Evolutionary conservation across 92 coral and sea anemone genomes (phyloP).

Genomic region (Epizoanthus illoricatus): DNA sequence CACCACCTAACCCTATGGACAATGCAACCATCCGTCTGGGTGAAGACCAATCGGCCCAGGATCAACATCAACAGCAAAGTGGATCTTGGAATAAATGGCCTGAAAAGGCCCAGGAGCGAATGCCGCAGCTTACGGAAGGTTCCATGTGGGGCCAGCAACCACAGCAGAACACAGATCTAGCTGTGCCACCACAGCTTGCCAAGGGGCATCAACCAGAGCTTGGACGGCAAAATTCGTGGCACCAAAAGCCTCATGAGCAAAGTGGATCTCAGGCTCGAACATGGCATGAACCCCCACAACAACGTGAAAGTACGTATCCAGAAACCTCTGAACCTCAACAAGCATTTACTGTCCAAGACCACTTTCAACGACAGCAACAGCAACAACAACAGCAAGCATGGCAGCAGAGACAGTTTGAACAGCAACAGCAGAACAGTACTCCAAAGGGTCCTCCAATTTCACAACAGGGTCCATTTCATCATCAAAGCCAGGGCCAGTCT

Average conservation of each 20-base stretch:
- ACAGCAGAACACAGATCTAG: conserved; percentile 18
- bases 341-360: conserved; percentile 28
- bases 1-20: conserved; percentile 39
- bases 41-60: conserved; percentile 45
- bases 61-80: conserved; percentile 40
- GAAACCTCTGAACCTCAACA: conserved; percentile 28
- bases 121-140: neutral
- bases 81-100: conserved; percentile 52
- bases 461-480: conserved; percentile 28
- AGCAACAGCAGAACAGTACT: conserved; percentile 15
- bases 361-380: conserved; percentile 40
- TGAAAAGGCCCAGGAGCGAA: conserved; percentile 37
- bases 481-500: conserved; percentile 1
- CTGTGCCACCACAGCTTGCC: conserved; percentile 16
- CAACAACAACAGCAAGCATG: conserved; percentile 43
- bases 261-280: conserved; percentile 8
- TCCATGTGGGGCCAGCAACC: conserved; percentile 47
- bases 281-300: conserved; percentile 36
- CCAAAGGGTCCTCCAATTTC: conserved; percentile 22
- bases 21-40: conserved; percentile 26
- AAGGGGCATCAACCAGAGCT: conserved; percentile 33
- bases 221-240: conserved; percentile 18
- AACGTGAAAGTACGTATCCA: conserved; percentile 12
- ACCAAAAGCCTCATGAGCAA: conserved; percentile 33
- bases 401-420: conserved; percentile 48